Conservation (phyloP, 2,113 vertebrate species). For the Cyprinodon brontotheroides region DNA sequence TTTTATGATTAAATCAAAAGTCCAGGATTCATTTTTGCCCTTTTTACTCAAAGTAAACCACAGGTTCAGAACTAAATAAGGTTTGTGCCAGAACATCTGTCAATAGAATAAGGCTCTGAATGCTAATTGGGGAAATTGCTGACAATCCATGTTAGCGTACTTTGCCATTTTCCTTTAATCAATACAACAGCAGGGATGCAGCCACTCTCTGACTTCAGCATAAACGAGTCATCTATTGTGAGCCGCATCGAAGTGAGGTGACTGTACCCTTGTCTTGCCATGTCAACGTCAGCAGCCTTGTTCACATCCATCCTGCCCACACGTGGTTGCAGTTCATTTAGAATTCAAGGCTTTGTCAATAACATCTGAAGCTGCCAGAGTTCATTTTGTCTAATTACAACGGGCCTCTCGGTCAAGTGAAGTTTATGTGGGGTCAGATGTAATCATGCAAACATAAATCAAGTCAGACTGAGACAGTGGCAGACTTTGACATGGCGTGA, state of each 20-base stretch:
- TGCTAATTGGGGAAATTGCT: conserved; percentile 69
- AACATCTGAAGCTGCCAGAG: conserved; percentile 37
- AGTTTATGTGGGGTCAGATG: conserved; percentile 31
- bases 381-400: conserved; percentile 49
- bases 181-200: conserved; percentile 51
- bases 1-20: background rate
- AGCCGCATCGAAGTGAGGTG: conserved; percentile 51
- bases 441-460: conserved; percentile 29
- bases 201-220: conserved; percentile 56
- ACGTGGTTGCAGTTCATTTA: conserved; percentile 28
- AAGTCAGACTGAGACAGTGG: conserved; percentile 4
- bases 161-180: conserved; percentile 62
- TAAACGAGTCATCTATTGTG: conserved; percentile 59
- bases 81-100: conserved; percentile 47
- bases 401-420: conserved; percentile 37
- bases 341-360: conserved; percentile 54
- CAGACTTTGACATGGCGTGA: background rate
- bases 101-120: conserved; percentile 51
- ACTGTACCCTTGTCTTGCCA: conserved; percentile 54
- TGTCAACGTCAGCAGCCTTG: conserved; percentile 52
- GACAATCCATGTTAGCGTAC: conserved; percentile 58
- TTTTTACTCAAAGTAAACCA: conserved; percentile 2
- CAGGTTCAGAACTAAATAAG: conserved; percentile 22
- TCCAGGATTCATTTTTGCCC: conserved; percentile 18
- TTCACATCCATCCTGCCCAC: conserved; percentile 44